Conservation (phyloP, 30 jellyfish, hydroid and myxozoan species). For the Aurelia coerulea region DNA sequence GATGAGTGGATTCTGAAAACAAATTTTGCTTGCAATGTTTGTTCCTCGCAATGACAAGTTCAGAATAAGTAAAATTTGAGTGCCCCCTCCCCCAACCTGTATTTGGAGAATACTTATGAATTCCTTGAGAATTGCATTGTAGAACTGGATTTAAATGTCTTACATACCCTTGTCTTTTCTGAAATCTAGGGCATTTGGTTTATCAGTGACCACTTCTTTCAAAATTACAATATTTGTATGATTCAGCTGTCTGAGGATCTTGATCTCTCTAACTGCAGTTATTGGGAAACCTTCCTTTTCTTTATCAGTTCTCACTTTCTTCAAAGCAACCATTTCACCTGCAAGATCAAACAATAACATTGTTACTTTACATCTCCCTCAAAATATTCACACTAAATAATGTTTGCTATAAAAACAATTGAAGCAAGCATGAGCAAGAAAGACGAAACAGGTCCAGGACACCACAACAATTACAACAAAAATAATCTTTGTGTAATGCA, state of each 20-base stretch:
- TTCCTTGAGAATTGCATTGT: too few relatives aligned
- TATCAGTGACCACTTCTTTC: slow-evolving; percentile 97
- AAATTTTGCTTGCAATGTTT: too few relatives aligned
- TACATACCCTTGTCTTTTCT: slow-evolving; percentile 83
- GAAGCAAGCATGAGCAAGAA: background rate
- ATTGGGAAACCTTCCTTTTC: slow-evolving; percentile 98
- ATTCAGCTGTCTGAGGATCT: slow-evolving; percentile 89
- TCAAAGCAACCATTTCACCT: slow-evolving; percentile 98
- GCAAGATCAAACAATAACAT: background rate
- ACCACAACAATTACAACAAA: too few relatives aligned
- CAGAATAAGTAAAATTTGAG: too few relatives aligned
- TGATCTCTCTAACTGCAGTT: slow-evolving; percentile 97
- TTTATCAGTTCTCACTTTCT: slow-evolving; percentile 92
- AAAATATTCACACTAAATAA: background rate
- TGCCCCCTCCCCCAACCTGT: too few relatives aligned
- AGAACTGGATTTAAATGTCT: background rate
- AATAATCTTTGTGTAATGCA: background rate
- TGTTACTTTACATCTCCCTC: background rate
- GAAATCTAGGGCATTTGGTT: slow-evolving; percentile 89
- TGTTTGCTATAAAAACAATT: background rate
- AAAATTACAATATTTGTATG: slow-evolving; percentile 89
- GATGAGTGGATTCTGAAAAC: too few relatives aligned
- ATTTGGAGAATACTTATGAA: too few relatives aligned
- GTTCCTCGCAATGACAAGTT: too few relatives aligned
- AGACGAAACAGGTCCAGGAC: background rate